Base-by-base conservation (phyloP, 2,888 invertebrate species). In the Sminthurides aquaticus region DNA sequence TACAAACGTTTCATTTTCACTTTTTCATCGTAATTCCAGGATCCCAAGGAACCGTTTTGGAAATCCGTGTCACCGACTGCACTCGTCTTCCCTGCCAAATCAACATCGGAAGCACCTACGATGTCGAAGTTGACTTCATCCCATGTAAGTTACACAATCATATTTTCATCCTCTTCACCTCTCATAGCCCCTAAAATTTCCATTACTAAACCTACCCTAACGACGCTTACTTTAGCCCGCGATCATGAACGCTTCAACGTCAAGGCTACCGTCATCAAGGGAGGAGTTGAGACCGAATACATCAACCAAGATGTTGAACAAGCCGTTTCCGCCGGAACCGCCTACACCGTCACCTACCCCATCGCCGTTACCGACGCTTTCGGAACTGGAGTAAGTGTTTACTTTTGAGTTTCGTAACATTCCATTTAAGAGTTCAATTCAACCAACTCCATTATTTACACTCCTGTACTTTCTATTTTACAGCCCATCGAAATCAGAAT, bases 41-140 rank as follows among this genome's bases (percentile, higher is more conserved):
- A 22, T 63, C 63, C 24, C 2, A 28, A n/a, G 63, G 63, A 58
- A 20, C 48, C 3, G 29, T 58, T 8, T 52, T 58, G n/a, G 52
- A 63, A 63, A 48, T 58, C 58, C 58, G 63, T 52, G 63, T 63
- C 34, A 63, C 63, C 2, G 63, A 48, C 43, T 62, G 62, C 49
- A 57, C 56, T 28, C 18, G 18, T 11, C 63, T 63, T 15, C 63
- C 63, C 2, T 63, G 63, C 25, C 18, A 58, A 1, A n/a, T 63
- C 11, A 18, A 3, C 3, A 25, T 58, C 1, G 58, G 52, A 52
- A 3, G 26, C 22, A 58, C 57, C 3, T 63, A 63, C 63, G 24
- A 28, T 5, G 25, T 63, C 20, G 63, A 63, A 58, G 63, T 52
- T 22, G 63, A 63, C 22, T 63, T 63, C 22, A 11, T 28, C 34